Evolutionary conservation across 2,797 vertebrate species (phyloP).

Genomic region (Triplophysa bombifrons): DNA sequence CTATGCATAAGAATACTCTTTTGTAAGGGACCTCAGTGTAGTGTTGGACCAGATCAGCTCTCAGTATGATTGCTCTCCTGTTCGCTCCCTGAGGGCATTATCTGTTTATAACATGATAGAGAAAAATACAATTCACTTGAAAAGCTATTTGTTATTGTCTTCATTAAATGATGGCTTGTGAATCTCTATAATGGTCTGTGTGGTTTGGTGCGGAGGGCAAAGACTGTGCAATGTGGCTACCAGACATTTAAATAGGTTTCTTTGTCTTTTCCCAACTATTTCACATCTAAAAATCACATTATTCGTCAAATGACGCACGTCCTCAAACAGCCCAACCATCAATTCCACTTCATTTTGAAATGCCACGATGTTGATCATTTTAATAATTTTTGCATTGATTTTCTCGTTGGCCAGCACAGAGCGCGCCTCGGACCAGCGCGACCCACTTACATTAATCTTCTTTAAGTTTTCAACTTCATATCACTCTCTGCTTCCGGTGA

Average conservation of each 20-base stretch:
- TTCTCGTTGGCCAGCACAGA: conserved; percentile 44
- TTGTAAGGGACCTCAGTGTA: neutral
- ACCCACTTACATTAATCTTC: conserved; percentile 77
- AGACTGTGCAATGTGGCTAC: conserved; percentile 4
- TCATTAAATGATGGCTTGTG: conserved; percentile 53
- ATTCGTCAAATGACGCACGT: neutral
- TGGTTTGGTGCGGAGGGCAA: conserved; percentile 24
- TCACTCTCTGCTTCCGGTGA: conserved; percentile 59
- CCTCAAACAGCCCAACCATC: conserved; percentile 2
- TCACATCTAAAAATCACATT: conserved; percentile 14
- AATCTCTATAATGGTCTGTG: conserved; percentile 44
- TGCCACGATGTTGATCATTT: conserved; percentile 56
- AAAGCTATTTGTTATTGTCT: conserved; percentile 51
- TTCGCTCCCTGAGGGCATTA: conserved; percentile 26
- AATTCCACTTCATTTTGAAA: conserved; percentile 41
- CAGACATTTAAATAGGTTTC: conserved; percentile 3
- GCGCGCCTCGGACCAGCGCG: conserved; percentile 53
- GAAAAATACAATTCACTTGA: conserved; percentile 44
- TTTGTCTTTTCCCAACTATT: conserved; percentile 33
- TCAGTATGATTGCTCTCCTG: neutral
- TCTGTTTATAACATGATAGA: conserved; percentile 47
- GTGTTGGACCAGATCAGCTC: neutral
- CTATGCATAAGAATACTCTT: too few species aligned
- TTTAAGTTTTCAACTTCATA: conserved; percentile 67
- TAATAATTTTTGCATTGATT: conserved; percentile 62